These are phyloP conservation scores for Phortica variegata DNA, from an alignment of 1,140 invertebrate species.

Conservation along the genomic window DNA sequence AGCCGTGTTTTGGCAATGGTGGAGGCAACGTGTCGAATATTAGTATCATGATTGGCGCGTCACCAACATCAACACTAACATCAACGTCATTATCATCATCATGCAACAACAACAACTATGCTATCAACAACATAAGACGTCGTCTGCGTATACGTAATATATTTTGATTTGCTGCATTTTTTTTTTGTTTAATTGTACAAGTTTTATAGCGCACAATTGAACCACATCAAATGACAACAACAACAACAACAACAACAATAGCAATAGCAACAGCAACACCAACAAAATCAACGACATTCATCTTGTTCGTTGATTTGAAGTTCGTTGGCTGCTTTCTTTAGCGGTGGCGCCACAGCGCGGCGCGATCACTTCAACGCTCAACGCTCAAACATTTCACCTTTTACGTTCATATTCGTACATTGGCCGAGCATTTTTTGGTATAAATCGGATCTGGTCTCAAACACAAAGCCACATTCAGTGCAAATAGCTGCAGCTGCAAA, in stretches of 20 bases:
- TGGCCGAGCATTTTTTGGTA: conserved; percentile 25
- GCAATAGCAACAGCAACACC: conserved; percentile 15
- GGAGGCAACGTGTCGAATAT: conserved; percentile 14
- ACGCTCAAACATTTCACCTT: conserved; percentile 32
- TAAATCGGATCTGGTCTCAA: conserved; percentile 56
- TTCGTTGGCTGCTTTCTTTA: conserved; percentile 32
- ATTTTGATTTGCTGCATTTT: too few species aligned
- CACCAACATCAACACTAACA: background rate
- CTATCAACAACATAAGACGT: conserved; percentile 19
- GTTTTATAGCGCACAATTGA: conserved; percentile 30
- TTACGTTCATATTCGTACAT: background rate
- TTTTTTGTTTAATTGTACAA: conserved; percentile 49
- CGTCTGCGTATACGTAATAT: conserved; percentile 45
- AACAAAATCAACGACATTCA: conserved; percentile 17
- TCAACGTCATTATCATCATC: too few species aligned
- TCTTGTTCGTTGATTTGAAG: conserved; percentile 25
- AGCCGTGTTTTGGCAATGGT: conserved; percentile 7
- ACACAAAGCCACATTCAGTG: conserved; percentile 43
- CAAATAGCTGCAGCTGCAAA: conserved; percentile 28
- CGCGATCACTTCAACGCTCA: conserved; percentile 8
- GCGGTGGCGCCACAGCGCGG: too few species aligned
- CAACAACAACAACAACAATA: conserved; percentile 7
- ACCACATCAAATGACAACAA: conserved; percentile 23
- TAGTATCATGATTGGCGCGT: background rate
- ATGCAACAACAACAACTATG: too few species aligned